Base-by-base conservation (phyloP, 2,113 vertebrate species). In the Gobio gobio region DNA sequence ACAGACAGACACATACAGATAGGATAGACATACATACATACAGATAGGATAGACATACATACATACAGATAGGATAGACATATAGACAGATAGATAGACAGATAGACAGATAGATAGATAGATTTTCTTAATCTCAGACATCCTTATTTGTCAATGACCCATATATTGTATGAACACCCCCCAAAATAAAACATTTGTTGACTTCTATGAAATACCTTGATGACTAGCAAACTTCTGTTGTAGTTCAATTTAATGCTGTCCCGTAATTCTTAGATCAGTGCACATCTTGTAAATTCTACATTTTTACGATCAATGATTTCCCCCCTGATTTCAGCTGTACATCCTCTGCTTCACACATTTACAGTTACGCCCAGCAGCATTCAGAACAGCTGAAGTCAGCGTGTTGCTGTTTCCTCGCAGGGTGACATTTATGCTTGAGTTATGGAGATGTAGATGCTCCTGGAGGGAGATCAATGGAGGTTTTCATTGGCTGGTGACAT, bases 361-460 rank as follows among this genome's bases (percentile, higher is more conserved):
- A 82, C 54, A 40, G 24, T 22, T 61, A 59, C 73, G 47, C 51
- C 26, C 54, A 72, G 51, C 58, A 63, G 70, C 84, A 83, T 77
- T 51, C 61, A 54, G 68, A 87, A 80, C 61, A 49, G 63, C 73
- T 87, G 86, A 87, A 78, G 63, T 86, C 86, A 54, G 76, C 54
- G 3, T 47, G 54, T 45, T 74, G 61, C 59, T 54, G 59, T 84
- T 86, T 87, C 64, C 78, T 47, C 78, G 56, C 81, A 43, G 82
- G 36, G 56, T 89, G 86, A 87, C 86, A 86, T 87, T 89, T 86
- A 66, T 43, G 16, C 81, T 64, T 5, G 20, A 47, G 84, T 87
- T 87, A 86, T 87, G 78, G 77, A 85, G 85, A 87, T 82, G 84
- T 77, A 84, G 83, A 89, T 87, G 78, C 54, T 36, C 61, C 82